Base-by-base conservation (phyloP, 2,888 invertebrate genomes). In the Andrena dorsata region DNA sequence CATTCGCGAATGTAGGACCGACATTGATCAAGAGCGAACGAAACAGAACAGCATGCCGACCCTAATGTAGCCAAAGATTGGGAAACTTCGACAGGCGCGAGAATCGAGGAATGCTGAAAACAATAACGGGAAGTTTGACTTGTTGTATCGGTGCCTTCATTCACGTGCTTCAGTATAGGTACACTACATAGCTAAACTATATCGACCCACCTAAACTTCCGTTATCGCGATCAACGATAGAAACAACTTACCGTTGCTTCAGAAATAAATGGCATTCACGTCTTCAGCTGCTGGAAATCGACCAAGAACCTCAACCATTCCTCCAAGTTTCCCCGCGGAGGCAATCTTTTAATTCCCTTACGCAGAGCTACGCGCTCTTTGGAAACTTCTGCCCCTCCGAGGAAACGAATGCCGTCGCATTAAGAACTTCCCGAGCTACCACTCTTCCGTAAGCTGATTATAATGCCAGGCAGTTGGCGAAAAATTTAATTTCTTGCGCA, bases 401-500 rank as follows among this genome's bases (percentile, higher is more conserved):
- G 30, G 30, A 23, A 7, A 64, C 26, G 32, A 72, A 53, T 72
- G 13, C 49, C n/a, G 13, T 35, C 47, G 47, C 47, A 7, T 70
- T 58, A 70, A 47, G 20, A 60, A 70, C n/a, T 70, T 47, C 20
- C 60, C 16, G n/a, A 28, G 69, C 28, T 35, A 35, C 41, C 66
- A 23, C 16, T 7, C 7, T 7, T 41, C n/a, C 56, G 23, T 56
- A 56, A 56, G 32, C 51, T 26, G 32, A 69, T 56, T 56, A 56
- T 56, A 56, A 69, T 56, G 56, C 53, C 30, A 16, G 23, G 4
- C 4, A 8, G 32, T 53, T 32, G 0, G 20, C 16, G 32, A 32
- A 4, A 53, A 56, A 68, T 53, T 23, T 23, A 53, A 68, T 53
- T 68, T 32, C 32, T 28, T 13, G 47, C 4, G 10, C 0, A 23